Evolutionary conservation across 2,113 vertebrate species (phyloP), one percentile per base, ranked within the genome.

Genomic region (Apistogramma diplotaenia): DNA sequence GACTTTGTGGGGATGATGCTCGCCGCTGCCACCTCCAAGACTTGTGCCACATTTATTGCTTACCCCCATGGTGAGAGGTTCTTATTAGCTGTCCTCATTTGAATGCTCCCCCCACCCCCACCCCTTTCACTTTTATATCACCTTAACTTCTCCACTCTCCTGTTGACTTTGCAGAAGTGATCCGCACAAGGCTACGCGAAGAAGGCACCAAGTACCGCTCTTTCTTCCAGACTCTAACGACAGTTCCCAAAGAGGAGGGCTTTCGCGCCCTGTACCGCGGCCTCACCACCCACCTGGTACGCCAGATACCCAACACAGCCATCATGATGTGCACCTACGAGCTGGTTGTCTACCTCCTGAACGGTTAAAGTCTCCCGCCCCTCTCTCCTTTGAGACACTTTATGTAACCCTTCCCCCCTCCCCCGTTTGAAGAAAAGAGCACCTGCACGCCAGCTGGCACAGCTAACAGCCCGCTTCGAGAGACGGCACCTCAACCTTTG

Each of bases 281-380:
- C 83, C 96, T 99, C 90, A 97, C 96, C 58, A 99, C 97, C 2
- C 98, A 99, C 80, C 95, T 99, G 90, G 93, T 99, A 87, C 97
- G 98, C 87, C 98, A 99, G 94, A 99, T 99, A 89, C 98, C 98
- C 85, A 99, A 99, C 96, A 99, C 98, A 0, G 98, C 97, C 89
- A 99, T 99, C 90, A 97, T 98, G 97, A 99, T 99, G 98, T 97
- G 96, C 93, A 99, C 98, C 88, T 99, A 99, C 70, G 98, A 99
- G 95, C 77, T 99, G 87, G 97, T 99, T 85, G 98, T 99, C 89
- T 98, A 99, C 95, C 93, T 99, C 40, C 96, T 99, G 1, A 96
- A 96, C 55, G 97, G 97, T 96, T 99, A 99, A 96, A 61, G 16
- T 19, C 75, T 6, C 23, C 56, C 54, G 9, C 18, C 3, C 0